Conservation (phyloP, 2,113 vertebrate genomes). For the Macaca fascicularis region T2T-MFA8v1.1 NC_088391.1:65246001-65246500, state of each 20-base stretch:
- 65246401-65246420: conserved; percentile 34
- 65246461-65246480: conserved; percentile 65
- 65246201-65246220: neutral
- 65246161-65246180: neutral
- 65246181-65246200: neutral
- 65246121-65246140: neutral
- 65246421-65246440: conserved; percentile 38
- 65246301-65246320: conserved; percentile 27
- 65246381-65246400: conserved; percentile 56
- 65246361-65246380: conserved; percentile 50
- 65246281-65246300: neutral
- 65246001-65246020: conserved; percentile 1
- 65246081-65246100: neutral
- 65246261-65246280: neutral
- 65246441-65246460: conserved; percentile 63
- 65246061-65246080: neutral
- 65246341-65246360: conserved; percentile 49
- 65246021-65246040: conserved; percentile 38
- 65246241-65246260: neutral
- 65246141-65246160: neutral
- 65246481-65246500: neutral
- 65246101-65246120: neutral
- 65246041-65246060: conserved; percentile 36
- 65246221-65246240: neutral
- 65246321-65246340: conserved; percentile 45